Conservation (phyloP, 2,888 invertebrate genomes). For the Stenodera caucasica region DNA sequence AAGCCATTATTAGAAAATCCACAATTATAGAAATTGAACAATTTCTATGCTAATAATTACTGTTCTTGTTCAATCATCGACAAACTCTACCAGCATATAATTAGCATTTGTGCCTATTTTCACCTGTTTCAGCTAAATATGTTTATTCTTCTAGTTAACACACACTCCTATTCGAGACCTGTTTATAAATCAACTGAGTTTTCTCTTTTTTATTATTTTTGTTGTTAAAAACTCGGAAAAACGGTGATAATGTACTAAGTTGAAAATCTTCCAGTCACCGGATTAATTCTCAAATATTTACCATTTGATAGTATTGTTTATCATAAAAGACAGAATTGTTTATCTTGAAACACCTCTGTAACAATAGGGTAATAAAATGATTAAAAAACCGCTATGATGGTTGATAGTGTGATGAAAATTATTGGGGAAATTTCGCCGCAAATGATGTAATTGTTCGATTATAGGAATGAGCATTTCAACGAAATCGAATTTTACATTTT, state of each 20-base stretch:
- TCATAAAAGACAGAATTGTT: not conserved
- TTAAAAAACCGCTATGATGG: not conserved
- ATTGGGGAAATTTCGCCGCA: not conserved
- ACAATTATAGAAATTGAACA: not conserved
- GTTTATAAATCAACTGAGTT: not conserved
- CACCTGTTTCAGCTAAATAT: not conserved
- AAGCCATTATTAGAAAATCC: not conserved
- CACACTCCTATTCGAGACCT: not conserved
- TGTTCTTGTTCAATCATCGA: not conserved
- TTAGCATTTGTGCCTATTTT: not conserved
- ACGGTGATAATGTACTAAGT: not conserved
- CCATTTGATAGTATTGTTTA: conserved; percentile 4
- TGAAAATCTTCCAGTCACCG: conserved; percentile 1
- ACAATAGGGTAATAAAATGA: conserved; percentile 4
- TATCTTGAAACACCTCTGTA: not conserved
- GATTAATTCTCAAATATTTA: conserved; percentile 2
- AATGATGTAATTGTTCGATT: not conserved
- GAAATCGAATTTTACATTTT: too few species aligned
- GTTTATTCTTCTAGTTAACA: conserved; percentile 5
- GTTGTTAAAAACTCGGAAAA: not conserved
- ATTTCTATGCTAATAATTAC: not conserved
- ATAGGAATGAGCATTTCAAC: not conserved
- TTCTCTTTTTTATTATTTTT: not conserved
- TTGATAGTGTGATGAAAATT: not conserved
- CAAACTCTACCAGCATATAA: conserved; percentile 7